phyloP scores from a whole-genome alignment of 2,113 vertebrate species.

The Cettia cetti region DNA sequence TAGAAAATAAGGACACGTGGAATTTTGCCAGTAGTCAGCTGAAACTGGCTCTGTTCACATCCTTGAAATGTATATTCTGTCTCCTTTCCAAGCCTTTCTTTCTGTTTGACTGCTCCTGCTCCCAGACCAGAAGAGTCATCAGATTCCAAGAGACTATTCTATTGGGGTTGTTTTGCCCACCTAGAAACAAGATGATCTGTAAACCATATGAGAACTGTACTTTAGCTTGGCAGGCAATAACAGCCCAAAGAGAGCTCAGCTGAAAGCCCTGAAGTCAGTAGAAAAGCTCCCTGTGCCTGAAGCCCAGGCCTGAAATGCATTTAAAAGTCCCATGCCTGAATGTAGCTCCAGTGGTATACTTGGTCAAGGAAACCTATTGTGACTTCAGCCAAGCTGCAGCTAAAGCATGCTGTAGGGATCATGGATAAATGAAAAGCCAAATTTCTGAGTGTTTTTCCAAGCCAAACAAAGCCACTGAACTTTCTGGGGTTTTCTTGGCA shows the following conservation, averaged over 20 bases:
- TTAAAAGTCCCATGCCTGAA: neutral
- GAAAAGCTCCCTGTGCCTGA: neutral
- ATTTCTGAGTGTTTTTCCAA: conserved; percentile 37
- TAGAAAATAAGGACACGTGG: neutral
- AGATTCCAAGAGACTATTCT: neutral
- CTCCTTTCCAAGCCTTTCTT: neutral
- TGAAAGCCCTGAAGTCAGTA: neutral
- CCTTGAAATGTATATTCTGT: conserved; percentile 4
- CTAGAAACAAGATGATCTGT: conserved; percentile 7
- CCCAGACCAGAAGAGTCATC: neutral
- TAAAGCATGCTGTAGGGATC: neutral
- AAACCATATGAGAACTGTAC: neutral
- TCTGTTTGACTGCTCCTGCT: neutral
- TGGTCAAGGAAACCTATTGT: neutral
- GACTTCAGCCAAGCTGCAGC: neutral
- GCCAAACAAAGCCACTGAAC: conserved; percentile 9
- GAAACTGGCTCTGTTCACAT: conserved; percentile 9
- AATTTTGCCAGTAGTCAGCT: conserved; percentile 21
- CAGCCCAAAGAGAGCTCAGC: neutral
- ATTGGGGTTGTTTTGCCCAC: neutral
- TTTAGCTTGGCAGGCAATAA: neutral
- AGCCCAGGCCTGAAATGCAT: neutral
- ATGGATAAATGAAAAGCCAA: conserved; percentile 4
- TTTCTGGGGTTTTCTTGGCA: conserved; percentile 57
- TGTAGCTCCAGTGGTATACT: neutral